A percentile compares a stretch with the other conserved stretches of the same genome.
Evolutionary conservation across 2,888 invertebrate genomes (phyloP).

Genomic region (Leptarthrus brevirostris): DNA sequence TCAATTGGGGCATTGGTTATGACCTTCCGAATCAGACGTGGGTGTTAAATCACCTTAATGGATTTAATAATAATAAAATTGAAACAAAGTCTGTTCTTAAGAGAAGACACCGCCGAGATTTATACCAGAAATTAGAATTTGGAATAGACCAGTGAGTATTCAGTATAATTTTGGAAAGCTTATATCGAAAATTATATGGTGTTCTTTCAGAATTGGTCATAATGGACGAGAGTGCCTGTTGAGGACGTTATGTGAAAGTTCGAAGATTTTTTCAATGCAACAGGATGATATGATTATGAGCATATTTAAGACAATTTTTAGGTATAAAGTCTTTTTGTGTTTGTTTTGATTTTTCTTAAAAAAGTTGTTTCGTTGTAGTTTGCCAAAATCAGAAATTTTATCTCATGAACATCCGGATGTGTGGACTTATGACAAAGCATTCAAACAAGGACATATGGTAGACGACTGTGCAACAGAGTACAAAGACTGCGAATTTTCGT

Average conservation of each 20-base stretch:
- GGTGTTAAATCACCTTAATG: slow-evolving; percentile 64
- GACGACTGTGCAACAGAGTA: slow-evolving; percentile 70
- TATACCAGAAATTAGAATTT: slow-evolving; percentile 63
- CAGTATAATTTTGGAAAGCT: neutral
- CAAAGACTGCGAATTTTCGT: slow-evolving; percentile 75
- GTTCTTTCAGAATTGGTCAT: slow-evolving; percentile 77
- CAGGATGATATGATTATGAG: slow-evolving; percentile 76
- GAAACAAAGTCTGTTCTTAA: slow-evolving; percentile 66
- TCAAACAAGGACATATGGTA: slow-evolving; percentile 67
- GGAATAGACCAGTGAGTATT: slow-evolving; percentile 74
- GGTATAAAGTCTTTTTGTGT: slow-evolving; percentile 66
- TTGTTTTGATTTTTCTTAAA: neutral
- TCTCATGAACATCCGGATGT: slow-evolving; percentile 76
- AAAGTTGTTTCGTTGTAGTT: slow-evolving; percentile 64
- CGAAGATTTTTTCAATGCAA: slow-evolving; percentile 74
- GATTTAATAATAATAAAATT: slow-evolving; percentile 57
- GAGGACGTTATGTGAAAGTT: slow-evolving; percentile 79
- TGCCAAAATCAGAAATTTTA: slow-evolving; percentile 74
- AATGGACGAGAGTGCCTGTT: slow-evolving; percentile 78
- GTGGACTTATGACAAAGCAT: slow-evolving; percentile 75
- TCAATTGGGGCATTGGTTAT: slow-evolving; percentile 79
- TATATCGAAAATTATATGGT: too few relatives aligned
- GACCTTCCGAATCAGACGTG: slow-evolving; percentile 72
- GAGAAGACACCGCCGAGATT: slow-evolving; percentile 65
- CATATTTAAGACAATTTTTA: slow-evolving; percentile 77